Evolutionary conservation across 2,113 vertebrate genomes (phyloP).

Genomic region (Myocastor coypus): DNA sequence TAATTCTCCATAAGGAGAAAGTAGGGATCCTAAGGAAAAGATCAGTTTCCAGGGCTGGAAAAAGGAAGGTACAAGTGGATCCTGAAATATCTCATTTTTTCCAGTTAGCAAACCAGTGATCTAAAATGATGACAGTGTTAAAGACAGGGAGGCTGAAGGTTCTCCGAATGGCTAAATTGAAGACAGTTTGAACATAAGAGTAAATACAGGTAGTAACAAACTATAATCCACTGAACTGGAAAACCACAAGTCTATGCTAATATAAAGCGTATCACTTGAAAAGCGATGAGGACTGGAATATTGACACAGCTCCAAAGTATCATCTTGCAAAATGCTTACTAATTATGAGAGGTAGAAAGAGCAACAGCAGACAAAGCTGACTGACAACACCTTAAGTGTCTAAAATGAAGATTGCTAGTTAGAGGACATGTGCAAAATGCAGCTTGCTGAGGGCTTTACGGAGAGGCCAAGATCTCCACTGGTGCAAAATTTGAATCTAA

Average conservation of each 20-base stretch:
- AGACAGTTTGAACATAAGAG: neutral
- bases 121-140: neutral
- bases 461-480: neutral
- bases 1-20: neutral
- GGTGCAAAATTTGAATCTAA: neutral
- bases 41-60: neutral
- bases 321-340: neutral
- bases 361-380: neutral
- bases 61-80: neutral
- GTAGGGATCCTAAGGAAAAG: neutral
- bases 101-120: neutral
- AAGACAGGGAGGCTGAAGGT: neutral
- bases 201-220: neutral
- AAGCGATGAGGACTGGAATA: neutral
- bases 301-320: neutral
- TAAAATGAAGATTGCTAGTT: neutral
- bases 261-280: neutral
- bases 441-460: accelerated
- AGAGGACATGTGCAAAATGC: neutral
- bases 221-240: neutral
- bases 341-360: neutral
- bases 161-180: neutral
- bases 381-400: neutral
- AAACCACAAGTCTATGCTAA: neutral
- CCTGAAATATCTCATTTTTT: neutral